phyloP scores from a whole-genome alignment of 2,113 vertebrate genomes.

The Henicopernis longicauda region DNA sequence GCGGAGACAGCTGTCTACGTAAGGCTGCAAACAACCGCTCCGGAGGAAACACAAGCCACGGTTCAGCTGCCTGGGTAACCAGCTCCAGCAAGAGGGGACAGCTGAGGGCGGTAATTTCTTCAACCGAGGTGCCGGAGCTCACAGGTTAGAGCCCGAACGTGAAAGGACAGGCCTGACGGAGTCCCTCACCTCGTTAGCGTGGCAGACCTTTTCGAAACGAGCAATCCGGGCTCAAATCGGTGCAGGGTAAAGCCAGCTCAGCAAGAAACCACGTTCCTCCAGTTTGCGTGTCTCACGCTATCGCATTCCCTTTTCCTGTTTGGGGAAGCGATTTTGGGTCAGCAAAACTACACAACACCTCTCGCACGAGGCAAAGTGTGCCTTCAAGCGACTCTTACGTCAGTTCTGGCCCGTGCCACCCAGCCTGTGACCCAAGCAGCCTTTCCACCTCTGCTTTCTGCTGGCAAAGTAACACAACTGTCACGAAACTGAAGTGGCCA shows the following conservation, averaged over 20 bases:
- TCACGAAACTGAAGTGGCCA: not conserved
- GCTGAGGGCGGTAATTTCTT: not conserved
- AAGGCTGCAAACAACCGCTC: not conserved
- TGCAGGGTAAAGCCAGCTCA: not conserved
- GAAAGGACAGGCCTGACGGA: not conserved
- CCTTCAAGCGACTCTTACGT: rapidly evolving
- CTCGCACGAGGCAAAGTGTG: not conserved
- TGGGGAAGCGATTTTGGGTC: not conserved
- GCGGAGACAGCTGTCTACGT: not conserved
- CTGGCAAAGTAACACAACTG: not conserved
- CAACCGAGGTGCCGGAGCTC: not conserved
- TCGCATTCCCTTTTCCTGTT: not conserved
- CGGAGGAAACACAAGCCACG: not conserved
- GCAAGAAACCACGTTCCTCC: not conserved
- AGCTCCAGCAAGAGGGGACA: not conserved
- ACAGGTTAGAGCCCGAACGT: not conserved
- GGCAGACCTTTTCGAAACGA: not conserved
- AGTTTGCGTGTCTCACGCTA: not conserved
- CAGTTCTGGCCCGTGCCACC: not conserved
- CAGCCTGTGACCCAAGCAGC: not conserved
- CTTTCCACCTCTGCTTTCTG: not conserved
- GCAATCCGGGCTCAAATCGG: not conserved
- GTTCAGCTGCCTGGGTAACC: not conserved
- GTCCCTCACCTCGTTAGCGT: not conserved
- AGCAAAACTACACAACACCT: not conserved